phyloP scores from a whole-genome alignment of 1,140 invertebrate species.

The Drosophila kanapiae region DNA sequence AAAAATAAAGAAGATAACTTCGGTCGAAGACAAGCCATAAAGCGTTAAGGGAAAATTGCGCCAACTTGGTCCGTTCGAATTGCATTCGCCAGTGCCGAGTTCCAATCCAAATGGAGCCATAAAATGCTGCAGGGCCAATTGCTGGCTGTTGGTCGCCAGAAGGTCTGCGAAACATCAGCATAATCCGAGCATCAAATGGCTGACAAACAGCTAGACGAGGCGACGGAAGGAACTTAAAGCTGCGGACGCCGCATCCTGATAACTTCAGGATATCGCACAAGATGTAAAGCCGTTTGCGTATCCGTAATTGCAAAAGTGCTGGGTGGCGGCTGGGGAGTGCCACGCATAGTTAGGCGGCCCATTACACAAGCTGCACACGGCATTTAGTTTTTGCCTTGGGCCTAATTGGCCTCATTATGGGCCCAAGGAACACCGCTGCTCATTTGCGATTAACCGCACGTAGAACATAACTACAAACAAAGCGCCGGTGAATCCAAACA shows the following conservation, averaged over 20 bases:
- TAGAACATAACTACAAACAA: conserved; percentile 66
- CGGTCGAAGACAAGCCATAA: conserved; percentile 35
- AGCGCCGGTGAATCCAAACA: conserved; percentile 27
- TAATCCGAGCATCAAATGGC: conserved; percentile 43
- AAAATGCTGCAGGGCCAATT: conserved; percentile 48
- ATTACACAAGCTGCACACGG: conserved; percentile 75
- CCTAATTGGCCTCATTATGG: conserved; percentile 77
- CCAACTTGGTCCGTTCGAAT: conserved; percentile 33
- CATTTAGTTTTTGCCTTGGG: conserved; percentile 74
- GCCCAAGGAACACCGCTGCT: conserved; percentile 57
- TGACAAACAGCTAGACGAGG: conserved; percentile 31
- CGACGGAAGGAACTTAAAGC: conserved; percentile 39
- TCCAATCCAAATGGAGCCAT: conserved; percentile 45
- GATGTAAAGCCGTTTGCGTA: conserved; percentile 34
- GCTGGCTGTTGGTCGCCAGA: conserved; percentile 38
- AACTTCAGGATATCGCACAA: conserved; percentile 25
- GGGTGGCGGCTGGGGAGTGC: neutral
- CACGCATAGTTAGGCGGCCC: conserved; percentile 62
- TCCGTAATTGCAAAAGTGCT: conserved; percentile 5
- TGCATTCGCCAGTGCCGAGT: conserved; percentile 35
- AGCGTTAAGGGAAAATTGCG: conserved; percentile 16
- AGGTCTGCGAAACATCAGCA: conserved; percentile 50
- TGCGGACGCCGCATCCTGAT: conserved; percentile 3
- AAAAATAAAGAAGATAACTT: conserved; percentile 10
- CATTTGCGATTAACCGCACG: conserved; percentile 79